Conservation (phyloP, 2,113 vertebrate species). For the Chaetorhynchus papuensis region DNA sequence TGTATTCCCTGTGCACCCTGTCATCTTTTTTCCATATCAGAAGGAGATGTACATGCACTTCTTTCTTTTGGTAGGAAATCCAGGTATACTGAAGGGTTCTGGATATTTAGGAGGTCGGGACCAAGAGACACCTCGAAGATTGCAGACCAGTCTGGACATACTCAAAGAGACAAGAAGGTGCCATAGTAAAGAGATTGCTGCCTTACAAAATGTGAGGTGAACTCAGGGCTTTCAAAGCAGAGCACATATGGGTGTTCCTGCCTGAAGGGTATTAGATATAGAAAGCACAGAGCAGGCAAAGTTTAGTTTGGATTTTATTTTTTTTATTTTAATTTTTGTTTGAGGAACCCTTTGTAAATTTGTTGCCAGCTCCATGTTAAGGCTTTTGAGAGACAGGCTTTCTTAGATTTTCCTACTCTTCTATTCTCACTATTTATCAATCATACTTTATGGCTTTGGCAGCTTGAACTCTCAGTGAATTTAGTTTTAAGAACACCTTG, state of each 20-base stretch:
- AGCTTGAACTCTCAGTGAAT: not conserved
- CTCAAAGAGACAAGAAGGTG: not conserved
- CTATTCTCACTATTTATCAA: not conserved
- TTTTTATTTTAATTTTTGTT: not conserved
- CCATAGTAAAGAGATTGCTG: not conserved
- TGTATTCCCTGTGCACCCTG: not conserved
- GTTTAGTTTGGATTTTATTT: not conserved
- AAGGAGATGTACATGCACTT: not conserved
- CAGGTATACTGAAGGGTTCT: not conserved
- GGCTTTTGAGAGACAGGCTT: not conserved
- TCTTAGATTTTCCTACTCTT: not conserved
- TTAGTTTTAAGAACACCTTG: not conserved
- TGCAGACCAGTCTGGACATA: not conserved
- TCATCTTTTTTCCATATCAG: not conserved
- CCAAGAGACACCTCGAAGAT: accelerated
- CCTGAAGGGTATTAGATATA: not conserved
- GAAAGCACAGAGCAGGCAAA: not conserved
- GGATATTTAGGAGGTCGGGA: not conserved
- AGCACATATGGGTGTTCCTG: not conserved
- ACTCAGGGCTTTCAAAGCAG: accelerated
- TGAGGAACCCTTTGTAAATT: not conserved
- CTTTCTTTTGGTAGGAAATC: not conserved
- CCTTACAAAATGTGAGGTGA: not conserved
- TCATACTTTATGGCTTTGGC: not conserved
- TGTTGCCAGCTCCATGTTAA: not conserved